phyloP scores from a whole-genome alignment of 1,140 invertebrate species.

The Vanessa atalanta region DNA sequence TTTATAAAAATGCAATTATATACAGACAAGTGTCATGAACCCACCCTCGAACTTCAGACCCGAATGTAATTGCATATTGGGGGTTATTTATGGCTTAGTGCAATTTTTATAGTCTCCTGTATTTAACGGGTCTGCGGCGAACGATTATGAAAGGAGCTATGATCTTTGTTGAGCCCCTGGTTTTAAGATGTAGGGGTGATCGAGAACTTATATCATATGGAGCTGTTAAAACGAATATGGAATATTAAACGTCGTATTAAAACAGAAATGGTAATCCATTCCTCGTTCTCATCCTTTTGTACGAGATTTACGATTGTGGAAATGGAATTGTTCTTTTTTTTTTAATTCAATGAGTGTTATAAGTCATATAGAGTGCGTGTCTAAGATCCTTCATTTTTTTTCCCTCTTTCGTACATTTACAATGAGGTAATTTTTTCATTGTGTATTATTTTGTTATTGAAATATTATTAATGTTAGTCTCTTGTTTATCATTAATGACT shows the following conservation, averaged over 20 bases:
- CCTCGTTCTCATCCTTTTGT: too few relatives aligned
- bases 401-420: too few relatives aligned
- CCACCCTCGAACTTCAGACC: slow-evolving; percentile 38
- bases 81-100: slow-evolving; percentile 69
- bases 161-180: slow-evolving; percentile 58
- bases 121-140: slow-evolving; percentile 71
- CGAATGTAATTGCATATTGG: slow-evolving; percentile 63
- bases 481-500: too few relatives aligned
- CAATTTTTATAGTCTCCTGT: slow-evolving; percentile 75
- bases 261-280: background rate
- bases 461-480: too few relatives aligned
- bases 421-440: too few relatives aligned
- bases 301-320: too few relatives aligned
- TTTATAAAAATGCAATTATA: slow-evolving; percentile 46
- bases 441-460: too few relatives aligned
- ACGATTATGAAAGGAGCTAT: slow-evolving; percentile 69
- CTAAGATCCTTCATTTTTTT: too few relatives aligned
- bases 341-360: too few relatives aligned
- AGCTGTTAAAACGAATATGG: slow-evolving; percentile 9
- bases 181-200: slow-evolving; percentile 47
- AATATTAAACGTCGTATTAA: background rate
- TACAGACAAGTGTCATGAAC: slow-evolving; percentile 40
- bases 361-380: too few relatives aligned
- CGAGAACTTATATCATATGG: slow-evolving; percentile 5
- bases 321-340: too few relatives aligned